Evolutionary conservation across 2,797 vertebrate species (phyloP).

Genomic region (Pachyuromys duprasi): DNA sequence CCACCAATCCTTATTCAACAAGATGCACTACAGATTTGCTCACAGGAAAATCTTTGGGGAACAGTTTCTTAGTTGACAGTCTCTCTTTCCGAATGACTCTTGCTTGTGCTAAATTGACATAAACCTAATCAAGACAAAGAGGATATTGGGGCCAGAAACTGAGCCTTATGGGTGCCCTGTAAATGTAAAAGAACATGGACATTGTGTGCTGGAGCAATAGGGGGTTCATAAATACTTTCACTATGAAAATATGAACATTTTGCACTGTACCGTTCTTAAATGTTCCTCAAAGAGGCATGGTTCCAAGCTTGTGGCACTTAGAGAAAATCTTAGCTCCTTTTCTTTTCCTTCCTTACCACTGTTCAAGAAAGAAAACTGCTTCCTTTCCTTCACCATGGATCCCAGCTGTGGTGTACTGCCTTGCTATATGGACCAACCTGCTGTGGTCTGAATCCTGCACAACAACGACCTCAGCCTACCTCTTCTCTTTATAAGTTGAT

Average conservation of each 20-base stretch:
- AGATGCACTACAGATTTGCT: not conserved
- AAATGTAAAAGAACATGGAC: not conserved
- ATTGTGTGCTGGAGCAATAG: not conserved
- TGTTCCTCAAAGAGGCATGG: not conserved
- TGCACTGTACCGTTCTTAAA: not conserved
- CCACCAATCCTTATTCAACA: not conserved
- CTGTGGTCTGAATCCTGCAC: not conserved
- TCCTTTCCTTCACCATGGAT: not conserved
- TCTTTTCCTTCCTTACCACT: not conserved
- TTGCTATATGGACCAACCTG: not conserved
- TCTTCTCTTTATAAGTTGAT: not conserved
- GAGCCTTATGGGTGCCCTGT: not conserved
- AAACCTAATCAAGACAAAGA: not conserved
- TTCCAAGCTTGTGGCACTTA: not conserved
- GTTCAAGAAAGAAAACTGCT: not conserved
- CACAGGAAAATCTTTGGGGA: not conserved
- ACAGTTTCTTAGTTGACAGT: not conserved
- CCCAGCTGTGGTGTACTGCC: not conserved
- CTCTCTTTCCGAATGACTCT: not conserved
- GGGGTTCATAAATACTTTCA: not conserved
- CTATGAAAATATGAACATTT: not conserved
- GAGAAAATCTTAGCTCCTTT: not conserved
- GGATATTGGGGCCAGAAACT: not conserved
- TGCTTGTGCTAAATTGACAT: not conserved
- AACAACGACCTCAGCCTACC: not conserved